Evolutionary conservation across 2,113 vertebrate genomes (phyloP).

Genomic region (Rhagologus leucostigma): DNA sequence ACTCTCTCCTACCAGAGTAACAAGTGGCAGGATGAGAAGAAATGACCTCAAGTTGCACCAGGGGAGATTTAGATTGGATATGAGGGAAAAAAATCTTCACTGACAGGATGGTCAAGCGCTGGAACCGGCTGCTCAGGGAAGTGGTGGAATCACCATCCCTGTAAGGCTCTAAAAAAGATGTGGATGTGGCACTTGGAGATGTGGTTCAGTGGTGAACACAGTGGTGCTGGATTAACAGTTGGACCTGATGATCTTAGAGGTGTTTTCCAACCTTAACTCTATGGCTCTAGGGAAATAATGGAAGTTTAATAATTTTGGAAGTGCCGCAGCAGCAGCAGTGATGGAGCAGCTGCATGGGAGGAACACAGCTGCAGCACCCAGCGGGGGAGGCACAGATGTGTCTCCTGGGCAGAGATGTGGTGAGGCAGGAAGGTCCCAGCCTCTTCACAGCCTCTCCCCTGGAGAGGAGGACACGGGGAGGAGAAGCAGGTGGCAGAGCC

Average conservation of each 20-base stretch:
- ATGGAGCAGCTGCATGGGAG: neutral
- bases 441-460: neutral
- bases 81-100: neutral
- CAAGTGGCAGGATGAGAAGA: neutral
- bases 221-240: neutral
- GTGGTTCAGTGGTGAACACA: rapidly evolving
- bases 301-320: neutral
- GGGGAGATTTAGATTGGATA: neutral
- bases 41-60: neutral
- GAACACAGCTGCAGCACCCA: neutral
- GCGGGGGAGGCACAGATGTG: neutral
- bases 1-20: neutral
- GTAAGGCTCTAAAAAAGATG: neutral
- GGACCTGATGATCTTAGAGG: neutral
- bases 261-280: neutral
- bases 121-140: neutral
- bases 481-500: neutral
- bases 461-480: neutral
- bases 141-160: neutral
- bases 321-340: neutral
- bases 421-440: rapidly evolving
- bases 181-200: neutral
- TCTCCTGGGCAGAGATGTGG: neutral
- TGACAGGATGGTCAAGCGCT: neutral
- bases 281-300: neutral